These are phyloP conservation scores for Sarcophaga variegata DNA, from an alignment of 2,888 invertebrate genomes.

Conservation along the genomic window DNA sequence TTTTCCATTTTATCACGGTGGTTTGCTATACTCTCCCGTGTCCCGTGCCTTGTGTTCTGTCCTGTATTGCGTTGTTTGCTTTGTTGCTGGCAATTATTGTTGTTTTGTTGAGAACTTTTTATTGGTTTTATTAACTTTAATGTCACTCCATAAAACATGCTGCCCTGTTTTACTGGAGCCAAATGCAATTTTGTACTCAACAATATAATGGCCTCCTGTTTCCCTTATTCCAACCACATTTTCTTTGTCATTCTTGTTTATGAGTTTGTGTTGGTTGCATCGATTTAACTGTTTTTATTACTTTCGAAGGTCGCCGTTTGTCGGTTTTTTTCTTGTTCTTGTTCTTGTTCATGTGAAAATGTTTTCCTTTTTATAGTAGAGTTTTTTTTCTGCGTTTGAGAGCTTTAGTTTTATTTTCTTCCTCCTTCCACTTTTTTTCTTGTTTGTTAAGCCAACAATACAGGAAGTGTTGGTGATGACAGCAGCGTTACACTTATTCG, in stretches of 20 bases:
- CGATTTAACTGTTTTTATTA: no score
- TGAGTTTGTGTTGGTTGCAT: background rate
- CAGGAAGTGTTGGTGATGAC: no score
- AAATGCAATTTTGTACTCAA: background rate
- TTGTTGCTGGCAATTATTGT: slow-evolving; percentile 27
- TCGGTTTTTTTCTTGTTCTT: no score
- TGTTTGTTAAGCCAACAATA: no score
- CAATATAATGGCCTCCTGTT: background rate
- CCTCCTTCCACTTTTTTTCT: no score
- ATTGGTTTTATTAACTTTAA: slow-evolving; percentile 41
- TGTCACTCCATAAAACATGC: background rate
- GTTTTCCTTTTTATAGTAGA: no score
- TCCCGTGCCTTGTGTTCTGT: background rate
- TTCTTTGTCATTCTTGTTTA: background rate
- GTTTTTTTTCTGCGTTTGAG: no score
- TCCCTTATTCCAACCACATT: background rate
- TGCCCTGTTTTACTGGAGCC: background rate
- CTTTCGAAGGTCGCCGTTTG: no score
- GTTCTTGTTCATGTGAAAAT: no score
- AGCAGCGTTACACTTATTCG: no score
- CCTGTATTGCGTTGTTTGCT: background rate
- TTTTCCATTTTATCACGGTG: background rate
- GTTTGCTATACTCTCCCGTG: no score
- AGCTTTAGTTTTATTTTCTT: no score
- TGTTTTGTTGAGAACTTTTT: slow-evolving; percentile 42